These are phyloP conservation scores for Cataglyphis hispanica DNA, from an alignment of 1,140 invertebrate species.

Conservation along the genomic window DNA sequence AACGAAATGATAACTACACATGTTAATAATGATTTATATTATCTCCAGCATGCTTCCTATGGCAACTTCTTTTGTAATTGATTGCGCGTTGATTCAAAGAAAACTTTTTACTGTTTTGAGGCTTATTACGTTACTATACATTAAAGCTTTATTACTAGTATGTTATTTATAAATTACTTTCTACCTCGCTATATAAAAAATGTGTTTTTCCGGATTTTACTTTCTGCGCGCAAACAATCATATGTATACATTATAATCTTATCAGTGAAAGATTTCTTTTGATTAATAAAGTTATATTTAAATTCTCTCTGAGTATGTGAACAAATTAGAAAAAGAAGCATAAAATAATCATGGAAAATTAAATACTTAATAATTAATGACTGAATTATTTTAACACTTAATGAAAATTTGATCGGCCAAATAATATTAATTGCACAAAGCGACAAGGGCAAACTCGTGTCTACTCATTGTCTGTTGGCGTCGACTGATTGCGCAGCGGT, in stretches of 20 bases:
- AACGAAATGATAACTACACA: not conserved
- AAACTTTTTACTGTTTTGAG: constrained; percentile 19
- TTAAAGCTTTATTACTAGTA: constrained; percentile 8
- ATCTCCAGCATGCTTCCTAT: not conserved
- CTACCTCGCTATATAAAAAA: constrained; percentile 5
- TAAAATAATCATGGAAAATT: not conserved
- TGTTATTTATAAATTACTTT: constrained; percentile 34
- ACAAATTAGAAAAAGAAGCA: not conserved
- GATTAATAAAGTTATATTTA: not conserved
- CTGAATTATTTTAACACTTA: constrained; percentile 37
- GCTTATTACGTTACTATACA: not conserved
- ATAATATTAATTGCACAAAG: constrained; percentile 55
- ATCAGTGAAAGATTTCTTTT: not conserved
- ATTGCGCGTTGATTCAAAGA: constrained; percentile 3
- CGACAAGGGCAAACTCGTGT: constrained; percentile 31
- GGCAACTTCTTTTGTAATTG: constrained; percentile 29
- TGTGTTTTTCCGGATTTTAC: not conserved
- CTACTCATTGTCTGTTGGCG: constrained; percentile 41
- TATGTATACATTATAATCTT: not conserved
- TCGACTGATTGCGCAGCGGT: constrained; percentile 44
- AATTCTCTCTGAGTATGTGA: not conserved
- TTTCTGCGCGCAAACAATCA: not conserved
- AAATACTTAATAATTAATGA: constrained; percentile 16
- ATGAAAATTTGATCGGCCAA: constrained; percentile 7
- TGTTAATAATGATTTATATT: constrained; percentile 33